A percentile compares a stretch with the other conserved stretches of the same genome.
These are phyloP conservation scores for Notothenia coriiceps DNA, from an alignment of 2,113 vertebrate genomes.

Conservation along the genomic window DNA sequence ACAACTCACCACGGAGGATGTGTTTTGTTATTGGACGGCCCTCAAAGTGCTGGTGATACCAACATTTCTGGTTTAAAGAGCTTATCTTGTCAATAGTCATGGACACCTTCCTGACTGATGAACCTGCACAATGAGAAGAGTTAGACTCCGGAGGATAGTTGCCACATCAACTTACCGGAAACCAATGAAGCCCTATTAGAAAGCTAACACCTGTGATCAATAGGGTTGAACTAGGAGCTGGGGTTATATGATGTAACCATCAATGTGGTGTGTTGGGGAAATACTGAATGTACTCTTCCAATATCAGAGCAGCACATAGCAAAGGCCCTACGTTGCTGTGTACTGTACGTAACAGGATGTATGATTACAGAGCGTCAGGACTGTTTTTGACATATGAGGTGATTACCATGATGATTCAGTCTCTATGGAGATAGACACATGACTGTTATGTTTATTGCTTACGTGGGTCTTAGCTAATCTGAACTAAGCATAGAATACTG, in stretches of 20 bases:
- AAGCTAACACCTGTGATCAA: conserved; percentile 4
- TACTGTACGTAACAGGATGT: too few species aligned
- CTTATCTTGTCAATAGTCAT: conserved; percentile 1
- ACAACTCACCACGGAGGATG: neutral
- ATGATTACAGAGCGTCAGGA: too few species aligned
- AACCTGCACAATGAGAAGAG: neutral
- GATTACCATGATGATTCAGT: too few species aligned
- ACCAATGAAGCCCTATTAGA: neutral
- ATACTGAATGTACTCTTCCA: too few species aligned
- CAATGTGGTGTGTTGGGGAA: neutral
- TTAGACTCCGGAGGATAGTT: conserved; percentile 21
- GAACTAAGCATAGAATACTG: too few species aligned
- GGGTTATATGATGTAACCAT: conserved; percentile 11
- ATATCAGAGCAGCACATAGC: too few species aligned
- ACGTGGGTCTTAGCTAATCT: too few species aligned
- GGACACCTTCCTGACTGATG: conserved; percentile 5
- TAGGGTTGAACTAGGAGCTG: neutral
- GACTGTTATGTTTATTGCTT: too few species aligned
- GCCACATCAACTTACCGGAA: conserved; percentile 28
- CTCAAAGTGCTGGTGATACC: neutral
- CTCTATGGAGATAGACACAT: too few species aligned
- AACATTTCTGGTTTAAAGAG: neutral
- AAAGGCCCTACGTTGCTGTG: too few species aligned
- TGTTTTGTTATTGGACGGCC: neutral
- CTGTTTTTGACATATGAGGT: too few species aligned